Conservation (phyloP, 2,113 vertebrate species). For the Hylia prasina region DNA sequence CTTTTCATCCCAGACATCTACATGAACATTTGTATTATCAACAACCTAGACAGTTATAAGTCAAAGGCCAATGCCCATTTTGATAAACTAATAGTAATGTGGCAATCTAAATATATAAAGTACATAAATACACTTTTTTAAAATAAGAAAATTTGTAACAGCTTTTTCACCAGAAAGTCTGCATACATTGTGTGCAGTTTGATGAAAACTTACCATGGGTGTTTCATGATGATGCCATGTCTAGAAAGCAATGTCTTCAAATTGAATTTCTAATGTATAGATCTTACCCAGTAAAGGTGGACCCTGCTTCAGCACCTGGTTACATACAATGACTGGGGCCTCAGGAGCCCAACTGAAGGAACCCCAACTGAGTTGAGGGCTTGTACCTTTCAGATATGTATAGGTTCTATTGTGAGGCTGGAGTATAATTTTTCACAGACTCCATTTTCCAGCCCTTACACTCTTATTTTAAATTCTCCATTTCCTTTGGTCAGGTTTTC, state of each 20-base stretch:
- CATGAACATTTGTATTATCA: fast-evolving
- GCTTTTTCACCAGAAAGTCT: not conserved
- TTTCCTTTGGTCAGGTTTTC: constrained; percentile 39
- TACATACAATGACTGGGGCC: not conserved
- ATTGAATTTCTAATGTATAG: not conserved
- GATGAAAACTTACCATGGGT: not conserved
- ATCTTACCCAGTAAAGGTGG: not conserved
- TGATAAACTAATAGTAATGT: not conserved
- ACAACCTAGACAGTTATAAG: not conserved
- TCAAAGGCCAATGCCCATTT: not conserved
- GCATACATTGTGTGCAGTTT: not conserved
- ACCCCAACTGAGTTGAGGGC: not conserved
- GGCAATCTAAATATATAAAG: not conserved
- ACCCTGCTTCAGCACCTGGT: not conserved
- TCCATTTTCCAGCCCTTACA: not conserved
- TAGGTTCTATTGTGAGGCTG: not conserved
- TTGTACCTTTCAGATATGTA: not conserved
- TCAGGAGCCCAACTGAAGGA: not conserved
- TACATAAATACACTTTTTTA: not conserved
- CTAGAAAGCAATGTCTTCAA: not conserved
- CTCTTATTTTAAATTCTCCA: not conserved
- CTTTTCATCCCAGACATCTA: not conserved
- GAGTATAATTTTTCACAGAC: not conserved
- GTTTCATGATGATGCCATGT: not conserved
- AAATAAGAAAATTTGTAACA: not conserved